Evolutionary conservation across 2,888 invertebrate genomes (phyloP).

Genomic region (Caradrina kadenii): DNA sequence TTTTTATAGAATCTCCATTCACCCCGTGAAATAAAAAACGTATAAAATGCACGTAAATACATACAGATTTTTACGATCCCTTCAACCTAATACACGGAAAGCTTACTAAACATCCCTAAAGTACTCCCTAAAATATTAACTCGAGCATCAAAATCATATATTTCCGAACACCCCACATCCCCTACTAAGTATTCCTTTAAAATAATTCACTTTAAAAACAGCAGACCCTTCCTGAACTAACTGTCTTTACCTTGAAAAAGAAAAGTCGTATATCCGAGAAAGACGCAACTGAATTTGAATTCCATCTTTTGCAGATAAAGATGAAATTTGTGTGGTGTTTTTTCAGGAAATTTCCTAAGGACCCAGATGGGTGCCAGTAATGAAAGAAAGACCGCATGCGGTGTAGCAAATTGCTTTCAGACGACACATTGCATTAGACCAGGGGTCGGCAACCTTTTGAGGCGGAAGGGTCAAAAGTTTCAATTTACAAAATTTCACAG

Average conservation of each 20-base stretch:
- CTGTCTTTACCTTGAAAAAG: neutral
- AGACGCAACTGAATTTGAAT: conserved; percentile 11
- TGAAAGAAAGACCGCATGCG: conserved; percentile 86
- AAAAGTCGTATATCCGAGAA: conserved; percentile 41
- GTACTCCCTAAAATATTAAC: conserved; percentile 48
- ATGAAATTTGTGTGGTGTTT: conserved; percentile 15
- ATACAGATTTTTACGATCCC: conserved; percentile 60
- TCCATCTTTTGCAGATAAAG: neutral
- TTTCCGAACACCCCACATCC: conserved; percentile 39
- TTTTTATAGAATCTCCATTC: conserved; percentile 53
- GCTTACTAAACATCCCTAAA: conserved; percentile 40
- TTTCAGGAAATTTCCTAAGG: conserved; percentile 43
- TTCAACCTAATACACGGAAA: conserved; percentile 46
- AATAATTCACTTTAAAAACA: conserved; percentile 77
- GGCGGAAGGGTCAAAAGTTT: no score
- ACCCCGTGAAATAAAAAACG: conserved; percentile 55
- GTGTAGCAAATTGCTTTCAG: conserved; percentile 88
- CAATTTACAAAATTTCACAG: no score
- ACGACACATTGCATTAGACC: conserved; percentile 87
- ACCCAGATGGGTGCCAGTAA: conserved; percentile 73
- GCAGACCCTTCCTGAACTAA: conserved; percentile 71
- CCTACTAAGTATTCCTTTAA: conserved; percentile 66
- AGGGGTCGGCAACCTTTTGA: no score
- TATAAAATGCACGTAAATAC: conserved; percentile 49
- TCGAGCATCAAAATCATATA: conserved; percentile 53